Conservation (phyloP, 2,113 vertebrate species). For the Cheilinus undulatus region DNA sequence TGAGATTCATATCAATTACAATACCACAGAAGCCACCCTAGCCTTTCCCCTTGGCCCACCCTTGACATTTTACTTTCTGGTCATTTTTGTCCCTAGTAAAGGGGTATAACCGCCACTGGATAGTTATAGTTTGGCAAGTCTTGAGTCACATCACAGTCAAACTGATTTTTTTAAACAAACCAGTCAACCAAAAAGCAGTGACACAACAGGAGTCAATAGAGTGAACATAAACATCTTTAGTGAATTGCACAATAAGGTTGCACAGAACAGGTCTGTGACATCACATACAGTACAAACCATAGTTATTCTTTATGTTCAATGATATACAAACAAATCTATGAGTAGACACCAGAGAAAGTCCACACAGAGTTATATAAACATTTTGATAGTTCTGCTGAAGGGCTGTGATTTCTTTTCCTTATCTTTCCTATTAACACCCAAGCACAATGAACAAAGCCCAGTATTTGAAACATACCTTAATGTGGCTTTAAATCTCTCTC, state of each 20-base stretch:
- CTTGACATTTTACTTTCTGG: no score
- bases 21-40: no score
- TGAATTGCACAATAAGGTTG: slow-evolving; percentile 19
- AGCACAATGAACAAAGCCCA: slow-evolving; percentile 40
- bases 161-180: no score
- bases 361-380: not conserved
- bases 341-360: slow-evolving; percentile 20
- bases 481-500: slow-evolving; percentile 48
- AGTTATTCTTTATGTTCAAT: slow-evolving; percentile 3
- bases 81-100: no score
- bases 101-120: no score
- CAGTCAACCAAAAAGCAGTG: slow-evolving; percentile 26
- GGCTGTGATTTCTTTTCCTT: not conserved
- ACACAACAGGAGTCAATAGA: slow-evolving; percentile 29
- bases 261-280: slow-evolving; percentile 32
- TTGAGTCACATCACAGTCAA: no score
- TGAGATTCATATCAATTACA: no score
- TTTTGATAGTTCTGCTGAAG: not conserved
- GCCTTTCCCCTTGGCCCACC: no score
- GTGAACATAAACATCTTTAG: not conserved
- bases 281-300: slow-evolving; percentile 42
- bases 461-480: slow-evolving; percentile 39
- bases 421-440: not conserved
- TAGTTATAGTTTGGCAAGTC: no score
- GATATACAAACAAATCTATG: slow-evolving; percentile 8